phyloP scores from a whole-genome alignment of 92 coral and sea anemone species.

The Actinernus sp. region DNA sequence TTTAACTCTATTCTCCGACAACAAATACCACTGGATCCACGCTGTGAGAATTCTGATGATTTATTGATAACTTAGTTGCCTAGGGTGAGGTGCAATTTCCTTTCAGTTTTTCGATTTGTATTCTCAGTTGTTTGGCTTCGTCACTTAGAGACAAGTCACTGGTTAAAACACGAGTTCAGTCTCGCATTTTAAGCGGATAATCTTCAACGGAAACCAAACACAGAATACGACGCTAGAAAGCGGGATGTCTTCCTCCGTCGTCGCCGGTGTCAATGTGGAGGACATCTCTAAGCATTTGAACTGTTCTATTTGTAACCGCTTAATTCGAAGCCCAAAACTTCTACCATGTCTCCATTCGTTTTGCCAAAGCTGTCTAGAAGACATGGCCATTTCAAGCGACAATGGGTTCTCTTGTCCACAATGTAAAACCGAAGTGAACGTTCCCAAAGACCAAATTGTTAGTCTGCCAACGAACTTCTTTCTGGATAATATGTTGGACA shows the following conservation, averaged over 20 bases:
- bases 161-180: too few relatives aligned
- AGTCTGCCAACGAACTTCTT: constrained; percentile 79
- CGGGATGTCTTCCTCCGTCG: constrained; percentile 71
- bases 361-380: constrained; percentile 83
- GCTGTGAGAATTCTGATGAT: constrained; percentile 9
- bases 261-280: constrained; percentile 82
- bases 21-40: too few relatives aligned
- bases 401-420: constrained; percentile 76
- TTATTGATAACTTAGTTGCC: constrained; percentile 4
- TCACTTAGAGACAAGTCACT: too few relatives aligned
- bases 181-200: too few relatives aligned
- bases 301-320: constrained; percentile 72
- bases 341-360: constrained; percentile 94
- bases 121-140: too few relatives aligned
- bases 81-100: too few relatives aligned
- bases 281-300: constrained; percentile 80
- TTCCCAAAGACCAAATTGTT: constrained; percentile 57
- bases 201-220: too few relatives aligned
- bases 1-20: too few relatives aligned
- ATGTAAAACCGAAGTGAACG: constrained; percentile 77
- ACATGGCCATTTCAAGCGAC: constrained; percentile 41
- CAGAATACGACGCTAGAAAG: too few relatives aligned
- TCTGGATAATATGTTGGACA: constrained; percentile 85
- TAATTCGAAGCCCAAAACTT: constrained; percentile 88
- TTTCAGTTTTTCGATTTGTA: too few relatives aligned